A percentile compares a stretch with the other conserved stretches of the same genome.
These are phyloP conservation scores for Heliconius cydno DNA, from an alignment of 2,888 invertebrate genomes.

Conservation along the genomic window DNA sequence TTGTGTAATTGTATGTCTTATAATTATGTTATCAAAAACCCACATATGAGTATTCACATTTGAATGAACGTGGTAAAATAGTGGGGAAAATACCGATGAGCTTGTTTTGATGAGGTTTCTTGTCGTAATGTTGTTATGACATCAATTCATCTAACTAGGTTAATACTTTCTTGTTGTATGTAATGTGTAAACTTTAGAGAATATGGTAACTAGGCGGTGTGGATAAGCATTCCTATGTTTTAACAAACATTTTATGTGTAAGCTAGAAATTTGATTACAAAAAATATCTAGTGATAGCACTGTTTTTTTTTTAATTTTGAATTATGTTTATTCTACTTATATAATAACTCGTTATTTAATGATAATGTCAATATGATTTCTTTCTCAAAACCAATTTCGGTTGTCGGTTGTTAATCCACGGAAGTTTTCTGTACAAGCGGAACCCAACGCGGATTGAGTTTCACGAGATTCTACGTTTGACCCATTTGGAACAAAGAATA, in stretches of 20 bases:
- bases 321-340: background rate
- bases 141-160: conserved; percentile 36
- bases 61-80: conserved; percentile 18
- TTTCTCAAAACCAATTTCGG: background rate
- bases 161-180: conserved; percentile 29
- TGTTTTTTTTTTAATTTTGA: background rate
- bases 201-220: background rate
- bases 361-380: background rate
- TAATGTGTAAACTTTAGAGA: conserved; percentile 7
- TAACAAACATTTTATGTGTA: too few species aligned
- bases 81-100: conserved; percentile 20
- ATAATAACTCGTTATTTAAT: background rate
- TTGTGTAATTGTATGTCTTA: background rate
- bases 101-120: conserved; percentile 41
- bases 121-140: conserved; percentile 43
- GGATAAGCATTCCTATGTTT: background rate
- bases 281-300: background rate
- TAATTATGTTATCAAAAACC: conserved; percentile 1
- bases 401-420: background rate
- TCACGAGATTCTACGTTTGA: background rate
- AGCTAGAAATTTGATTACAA: background rate
- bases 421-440: background rate
- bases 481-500: conserved; percentile 12
- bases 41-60: background rate
- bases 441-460: background rate